Evolutionary conservation across 1,140 invertebrate genomes (phyloP).

Genomic region (Nymphalis io): DNA sequence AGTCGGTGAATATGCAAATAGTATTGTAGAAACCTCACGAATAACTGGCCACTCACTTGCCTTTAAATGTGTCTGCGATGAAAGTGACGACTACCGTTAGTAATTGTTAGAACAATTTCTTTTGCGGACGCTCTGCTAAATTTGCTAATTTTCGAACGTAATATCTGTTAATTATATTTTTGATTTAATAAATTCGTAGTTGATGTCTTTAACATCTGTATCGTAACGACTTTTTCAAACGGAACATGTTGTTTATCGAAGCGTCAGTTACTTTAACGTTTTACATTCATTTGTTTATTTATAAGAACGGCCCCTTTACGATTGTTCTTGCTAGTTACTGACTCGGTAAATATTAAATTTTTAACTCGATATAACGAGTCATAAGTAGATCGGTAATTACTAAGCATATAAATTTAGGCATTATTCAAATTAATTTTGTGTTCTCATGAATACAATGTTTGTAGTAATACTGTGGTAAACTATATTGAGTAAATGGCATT

Average conservation of each 20-base stretch:
- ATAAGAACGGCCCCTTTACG: slow-evolving; percentile 47
- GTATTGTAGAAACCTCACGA: slow-evolving; percentile 80
- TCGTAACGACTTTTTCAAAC: slow-evolving; percentile 46
- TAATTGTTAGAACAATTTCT: slow-evolving; percentile 72
- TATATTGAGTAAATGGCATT: no score
- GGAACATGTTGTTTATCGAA: slow-evolving; percentile 55
- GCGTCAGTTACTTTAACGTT: slow-evolving; percentile 45
- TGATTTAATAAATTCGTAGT: background rate
- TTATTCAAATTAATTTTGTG: no score
- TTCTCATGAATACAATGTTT: no score
- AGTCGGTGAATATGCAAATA: slow-evolving; percentile 80
- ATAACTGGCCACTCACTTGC: slow-evolving; percentile 78
- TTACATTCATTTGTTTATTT: slow-evolving; percentile 58
- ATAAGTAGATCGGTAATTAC: background rate
- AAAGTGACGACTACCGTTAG: slow-evolving; percentile 77
- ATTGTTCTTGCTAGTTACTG: slow-evolving; percentile 35
- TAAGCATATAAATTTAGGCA: no score
- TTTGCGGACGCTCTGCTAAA: slow-evolving; percentile 29
- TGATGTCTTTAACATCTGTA: background rate
- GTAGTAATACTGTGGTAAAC: background rate
- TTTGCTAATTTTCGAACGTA: slow-evolving; percentile 10
- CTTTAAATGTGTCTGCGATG: slow-evolving; percentile 77
- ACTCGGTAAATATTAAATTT: slow-evolving; percentile 31
- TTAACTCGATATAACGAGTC: slow-evolving; percentile 2
- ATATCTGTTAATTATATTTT: background rate